phyloP scores from a whole-genome alignment of 30 jellyfish, hydroid and myxozoan genomes.

The Morbakka virulenta region DNA sequence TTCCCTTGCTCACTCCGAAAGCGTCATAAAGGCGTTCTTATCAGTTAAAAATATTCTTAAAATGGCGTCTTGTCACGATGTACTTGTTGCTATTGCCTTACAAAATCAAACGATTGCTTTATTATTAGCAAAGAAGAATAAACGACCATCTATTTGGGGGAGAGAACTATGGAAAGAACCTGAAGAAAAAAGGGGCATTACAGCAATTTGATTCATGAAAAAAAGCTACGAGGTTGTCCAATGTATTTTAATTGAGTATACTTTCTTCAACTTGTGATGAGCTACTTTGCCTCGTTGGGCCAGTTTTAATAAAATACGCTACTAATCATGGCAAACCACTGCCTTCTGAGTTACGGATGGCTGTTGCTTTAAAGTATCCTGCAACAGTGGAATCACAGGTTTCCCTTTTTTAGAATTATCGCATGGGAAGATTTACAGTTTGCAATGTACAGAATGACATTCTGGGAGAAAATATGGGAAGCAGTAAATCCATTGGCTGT shows the following conservation, averaged over 20 bases:
- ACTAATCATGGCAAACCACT: constrained; percentile 6
- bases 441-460: too few species aligned
- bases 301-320: background rate
- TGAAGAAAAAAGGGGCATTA: background rate
- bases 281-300: constrained; percentile 6
- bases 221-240: constrained; percentile 8
- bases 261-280: constrained; percentile 36
- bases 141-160: constrained; percentile 6
- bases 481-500: constrained; percentile 22
- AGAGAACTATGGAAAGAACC: constrained; percentile 24
- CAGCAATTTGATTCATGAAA: constrained; percentile 12
- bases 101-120: too few species aligned
- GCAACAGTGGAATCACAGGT: constrained; percentile 51
- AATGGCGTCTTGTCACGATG: background rate
- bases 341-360: constrained; percentile 16
- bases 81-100: constrained; percentile 20
- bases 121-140: background rate
- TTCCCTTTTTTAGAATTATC: constrained; percentile 10
- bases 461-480: constrained; percentile 33
- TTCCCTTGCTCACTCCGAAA: too few species aligned
- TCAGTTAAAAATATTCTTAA: background rate
- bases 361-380: constrained; percentile 19
- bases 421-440: constrained; percentile 27
- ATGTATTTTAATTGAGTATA: constrained; percentile 21
- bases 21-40: too few species aligned